A percentile compares a stretch with the other conserved stretches of the same genome.
phyloP scores from a whole-genome alignment of 2,797 vertebrate genomes.

The Hypotaenidia okinawae region DNA sequence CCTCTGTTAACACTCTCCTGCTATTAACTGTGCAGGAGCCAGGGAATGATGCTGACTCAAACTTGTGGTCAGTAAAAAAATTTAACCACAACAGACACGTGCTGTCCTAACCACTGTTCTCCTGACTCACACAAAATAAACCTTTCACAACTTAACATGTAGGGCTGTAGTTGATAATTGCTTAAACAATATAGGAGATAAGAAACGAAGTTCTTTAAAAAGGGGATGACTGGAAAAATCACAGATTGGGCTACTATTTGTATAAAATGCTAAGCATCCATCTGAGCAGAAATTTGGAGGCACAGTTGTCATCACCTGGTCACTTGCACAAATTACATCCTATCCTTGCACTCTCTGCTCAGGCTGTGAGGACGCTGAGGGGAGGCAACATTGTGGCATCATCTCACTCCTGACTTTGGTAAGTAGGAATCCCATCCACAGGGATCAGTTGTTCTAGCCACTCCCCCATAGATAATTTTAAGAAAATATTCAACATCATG shows the following conservation, averaged over 20 bases:
- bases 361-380: background rate
- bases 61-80: background rate
- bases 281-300: background rate
- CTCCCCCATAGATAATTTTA: background rate
- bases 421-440: background rate
- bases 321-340: background rate
- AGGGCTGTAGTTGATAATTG: background rate
- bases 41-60: background rate
- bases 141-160: background rate
- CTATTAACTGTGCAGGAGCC: background rate
- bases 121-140: background rate
- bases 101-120: background rate
- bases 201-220: background rate
- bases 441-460: background rate
- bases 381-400: background rate
- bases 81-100: background rate
- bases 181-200: background rate
- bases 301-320: background rate
- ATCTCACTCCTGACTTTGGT: accelerated
- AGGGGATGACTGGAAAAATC: background rate
- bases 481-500: background rate
- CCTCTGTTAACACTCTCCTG: background rate
- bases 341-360: background rate
- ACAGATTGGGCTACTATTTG: background rate
- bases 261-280: background rate